These are phyloP conservation scores for Irena cyanogastra DNA, from an alignment of 2,113 vertebrate species.

Conservation along the genomic window DNA sequence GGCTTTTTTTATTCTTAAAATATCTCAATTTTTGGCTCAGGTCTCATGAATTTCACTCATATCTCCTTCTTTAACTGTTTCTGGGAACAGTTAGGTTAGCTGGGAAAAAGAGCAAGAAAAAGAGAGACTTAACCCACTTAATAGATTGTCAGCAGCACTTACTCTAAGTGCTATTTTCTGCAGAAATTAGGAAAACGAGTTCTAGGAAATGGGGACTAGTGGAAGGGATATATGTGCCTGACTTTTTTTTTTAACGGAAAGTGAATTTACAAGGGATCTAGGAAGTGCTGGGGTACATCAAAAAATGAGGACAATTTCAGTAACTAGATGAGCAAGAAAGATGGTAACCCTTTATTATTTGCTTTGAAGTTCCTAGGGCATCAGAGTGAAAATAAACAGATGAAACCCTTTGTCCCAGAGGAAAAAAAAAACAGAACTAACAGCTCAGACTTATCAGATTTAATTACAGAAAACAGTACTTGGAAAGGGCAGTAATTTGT, in stretches of 20 bases:
- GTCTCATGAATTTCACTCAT: background rate
- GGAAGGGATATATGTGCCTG: background rate
- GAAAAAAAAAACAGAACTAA: background rate
- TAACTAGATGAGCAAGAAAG: background rate
- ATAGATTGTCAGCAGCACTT: background rate
- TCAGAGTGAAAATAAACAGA: background rate
- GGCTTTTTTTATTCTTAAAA: background rate
- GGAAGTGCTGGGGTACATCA: background rate
- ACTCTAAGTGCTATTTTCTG: background rate
- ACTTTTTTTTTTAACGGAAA: background rate
- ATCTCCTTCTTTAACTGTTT: background rate
- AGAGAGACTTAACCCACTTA: background rate
- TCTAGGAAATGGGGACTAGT: background rate
- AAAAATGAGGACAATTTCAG: background rate
- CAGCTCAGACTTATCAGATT: background rate
- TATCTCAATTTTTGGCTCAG: background rate
- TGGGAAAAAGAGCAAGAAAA: background rate
- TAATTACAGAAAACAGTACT: background rate
- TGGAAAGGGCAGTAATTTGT: background rate
- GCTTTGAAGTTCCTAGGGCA: background rate
- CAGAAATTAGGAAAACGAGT: background rate
- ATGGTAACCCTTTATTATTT: background rate
- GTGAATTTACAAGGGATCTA: background rate
- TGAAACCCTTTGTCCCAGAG: background rate
- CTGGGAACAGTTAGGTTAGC: too few species aligned